A percentile compares a stretch with the other conserved stretches of the same genome.
These are phyloP conservation scores for Siphlonurus alternatus DNA, from an alignment of 2,888 invertebrate species.

Conservation along the genomic window DNA sequence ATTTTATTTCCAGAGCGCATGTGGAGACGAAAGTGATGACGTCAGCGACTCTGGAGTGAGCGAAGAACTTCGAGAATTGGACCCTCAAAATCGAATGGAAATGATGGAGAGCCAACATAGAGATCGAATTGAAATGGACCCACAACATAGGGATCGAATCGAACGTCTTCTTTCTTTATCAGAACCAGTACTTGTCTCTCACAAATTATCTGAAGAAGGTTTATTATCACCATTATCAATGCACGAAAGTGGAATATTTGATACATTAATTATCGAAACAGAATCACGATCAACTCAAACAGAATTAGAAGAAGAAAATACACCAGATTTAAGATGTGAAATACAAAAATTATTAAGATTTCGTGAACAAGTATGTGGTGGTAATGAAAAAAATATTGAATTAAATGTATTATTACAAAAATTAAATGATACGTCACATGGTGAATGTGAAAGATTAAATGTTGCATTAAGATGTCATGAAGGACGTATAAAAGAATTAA, in stretches of 20 bases:
- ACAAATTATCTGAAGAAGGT: not conserved
- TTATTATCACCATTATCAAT: not conserved
- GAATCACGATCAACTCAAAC: not conserved
- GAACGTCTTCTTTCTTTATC: not conserved
- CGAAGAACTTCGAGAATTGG: not conserved
- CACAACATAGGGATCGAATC: not conserved
- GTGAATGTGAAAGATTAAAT: not conserved
- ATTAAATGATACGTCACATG: not conserved
- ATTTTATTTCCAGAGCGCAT: not conserved
- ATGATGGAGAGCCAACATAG: not conserved
- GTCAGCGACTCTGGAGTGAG: not conserved
- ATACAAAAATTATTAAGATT: not conserved
- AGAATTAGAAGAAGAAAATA: not conserved
- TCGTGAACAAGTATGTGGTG: not conserved
- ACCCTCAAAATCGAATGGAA: not conserved
- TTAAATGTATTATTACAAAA: not conserved
- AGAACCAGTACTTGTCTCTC: too few species aligned
- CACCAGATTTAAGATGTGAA: not conserved
- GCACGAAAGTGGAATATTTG: not conserved
- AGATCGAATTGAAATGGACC: too few species aligned
- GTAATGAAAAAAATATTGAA: not conserved
- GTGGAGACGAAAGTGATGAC: not conserved
- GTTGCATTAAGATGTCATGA: not conserved
- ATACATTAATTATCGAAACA: not conserved
- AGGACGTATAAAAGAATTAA: not conserved